These are phyloP conservation scores for Drosophila demipolita DNA, from an alignment of 2,888 invertebrate species.

Conservation along the genomic window DNA sequence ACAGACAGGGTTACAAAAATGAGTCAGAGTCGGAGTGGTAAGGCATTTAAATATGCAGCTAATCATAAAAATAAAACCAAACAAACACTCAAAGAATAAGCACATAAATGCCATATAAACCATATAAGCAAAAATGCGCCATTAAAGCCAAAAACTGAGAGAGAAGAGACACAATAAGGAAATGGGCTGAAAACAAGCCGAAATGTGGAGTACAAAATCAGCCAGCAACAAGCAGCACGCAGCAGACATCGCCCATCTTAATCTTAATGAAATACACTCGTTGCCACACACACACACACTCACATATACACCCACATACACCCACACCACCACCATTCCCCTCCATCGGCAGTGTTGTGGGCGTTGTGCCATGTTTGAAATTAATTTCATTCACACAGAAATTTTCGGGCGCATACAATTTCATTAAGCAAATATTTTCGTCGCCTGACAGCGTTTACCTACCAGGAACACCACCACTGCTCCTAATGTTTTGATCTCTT, in stretches of 20 bases:
- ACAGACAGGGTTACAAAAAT: not conserved
- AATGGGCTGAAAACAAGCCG: constrained; percentile 30
- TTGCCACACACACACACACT: constrained; percentile 31
- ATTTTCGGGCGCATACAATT: constrained; percentile 78
- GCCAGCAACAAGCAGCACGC: constrained; percentile 24
- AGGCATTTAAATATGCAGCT: constrained; percentile 66
- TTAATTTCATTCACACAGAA: constrained; percentile 78
- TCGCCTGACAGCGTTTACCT: constrained; percentile 50
- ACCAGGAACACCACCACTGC: not conserved
- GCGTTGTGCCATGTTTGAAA: constrained; percentile 66
- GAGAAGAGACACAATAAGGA: constrained; percentile 42
- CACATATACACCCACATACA: not conserved
- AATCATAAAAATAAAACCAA: constrained; percentile 67
- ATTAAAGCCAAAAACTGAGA: constrained; percentile 47
- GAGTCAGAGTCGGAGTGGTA: constrained; percentile 1
- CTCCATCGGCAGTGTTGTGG: constrained; percentile 20
- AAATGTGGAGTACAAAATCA: constrained; percentile 2
- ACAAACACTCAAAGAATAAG: constrained; percentile 63
- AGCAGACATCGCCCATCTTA: constrained; percentile 55
- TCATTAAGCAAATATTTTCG: constrained; percentile 79
- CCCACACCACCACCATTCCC: not conserved
- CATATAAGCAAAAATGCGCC: constrained; percentile 59
- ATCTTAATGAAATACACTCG: constrained; percentile 71
- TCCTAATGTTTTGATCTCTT: constrained; percentile 5
- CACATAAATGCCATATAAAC: constrained; percentile 61